Base-by-base conservation (phyloP, 2,888 invertebrate genomes). In the Agrotis puta region DNA sequence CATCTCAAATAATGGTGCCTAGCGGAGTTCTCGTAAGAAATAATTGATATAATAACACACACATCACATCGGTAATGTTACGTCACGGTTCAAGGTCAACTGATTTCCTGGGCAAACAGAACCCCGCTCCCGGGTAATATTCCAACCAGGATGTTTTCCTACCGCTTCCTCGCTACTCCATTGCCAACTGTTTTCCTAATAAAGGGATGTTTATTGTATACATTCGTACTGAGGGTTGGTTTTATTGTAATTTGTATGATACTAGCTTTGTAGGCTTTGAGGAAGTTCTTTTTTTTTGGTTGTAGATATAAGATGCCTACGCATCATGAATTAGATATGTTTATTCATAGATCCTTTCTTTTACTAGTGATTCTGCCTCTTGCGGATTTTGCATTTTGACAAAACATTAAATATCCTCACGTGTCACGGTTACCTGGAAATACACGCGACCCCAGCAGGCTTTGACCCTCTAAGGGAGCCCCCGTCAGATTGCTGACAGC, bases 91-190 rank as follows among this genome's bases (percentile, higher is more conserved):
- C 79, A 68, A 77, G 67, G 79, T 68, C 67, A 53, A 11, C 14
- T 7, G 16, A 45, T 64, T 39, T 20, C 56, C 77, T 59, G 47
- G 58, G 48, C 65, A 22, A 24, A 43, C 59, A 13, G 56, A 54
- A 78, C 78, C 66, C 61, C 16, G 53, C 56, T 71, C 72, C 72
- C 66, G 72, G 66, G 54, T 68, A 73, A 64, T 70, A 62, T 74
- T 59, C 61, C 43, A 61, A 27, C 22, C 81, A 79, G 85, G 83
- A 83, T 83, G 83, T 83, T 83, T 85, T 77, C 33, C 59, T 70
- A 50, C 57, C 64, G 71, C 33, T 85, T 85, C 85, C 83, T 72
- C 27, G 65, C 66, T 59, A 45, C 39, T 65, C 65, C 51, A 56
- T 70, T 61, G 61, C 65, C 50, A 54, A 65, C 56, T 83, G 85